Evolutionary conservation across 2,113 vertebrate species (phyloP).

Genomic region (Callopanchax toddi): DNA sequence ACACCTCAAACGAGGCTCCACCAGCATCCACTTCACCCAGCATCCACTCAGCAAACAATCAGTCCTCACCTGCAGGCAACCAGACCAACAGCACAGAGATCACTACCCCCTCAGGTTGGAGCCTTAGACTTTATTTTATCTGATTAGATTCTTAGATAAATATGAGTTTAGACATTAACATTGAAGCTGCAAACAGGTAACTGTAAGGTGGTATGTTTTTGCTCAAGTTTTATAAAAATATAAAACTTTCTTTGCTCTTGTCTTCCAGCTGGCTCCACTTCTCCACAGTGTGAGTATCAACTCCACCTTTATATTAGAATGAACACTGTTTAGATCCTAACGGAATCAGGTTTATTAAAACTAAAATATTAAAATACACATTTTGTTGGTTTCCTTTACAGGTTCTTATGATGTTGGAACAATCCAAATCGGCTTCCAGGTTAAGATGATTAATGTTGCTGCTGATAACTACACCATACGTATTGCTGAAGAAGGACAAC

Average conservation of each 20-base stretch:
- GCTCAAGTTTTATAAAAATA: neutral
- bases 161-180: no score
- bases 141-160: no score
- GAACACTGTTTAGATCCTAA: no score
- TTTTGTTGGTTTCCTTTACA: slow-evolving; percentile 36
- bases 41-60: neutral
- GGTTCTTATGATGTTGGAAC: slow-evolving; percentile 22
- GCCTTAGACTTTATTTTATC: neutral
- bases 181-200: neutral
- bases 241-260: neutral
- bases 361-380: no score
- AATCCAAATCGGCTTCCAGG: slow-evolving; percentile 11
- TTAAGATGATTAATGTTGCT: neutral
- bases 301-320: no score
- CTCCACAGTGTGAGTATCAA: slow-evolving; percentile 57
- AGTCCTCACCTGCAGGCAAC: slow-evolving; percentile 12
- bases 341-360: no score
- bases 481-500: rapidly evolving
- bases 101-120: slow-evolving; percentile 30
- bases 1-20: neutral
- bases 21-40: neutral
- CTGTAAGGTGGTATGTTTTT: neutral
- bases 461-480: rapidly evolving
- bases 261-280: no score
- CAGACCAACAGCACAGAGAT: rapidly evolving